Percentiles rank a stretch among this genome's conserved stretches.
Conservation (phyloP, 2,113 vertebrate genomes). For the Gnathonemus longibarbis region DNA sequence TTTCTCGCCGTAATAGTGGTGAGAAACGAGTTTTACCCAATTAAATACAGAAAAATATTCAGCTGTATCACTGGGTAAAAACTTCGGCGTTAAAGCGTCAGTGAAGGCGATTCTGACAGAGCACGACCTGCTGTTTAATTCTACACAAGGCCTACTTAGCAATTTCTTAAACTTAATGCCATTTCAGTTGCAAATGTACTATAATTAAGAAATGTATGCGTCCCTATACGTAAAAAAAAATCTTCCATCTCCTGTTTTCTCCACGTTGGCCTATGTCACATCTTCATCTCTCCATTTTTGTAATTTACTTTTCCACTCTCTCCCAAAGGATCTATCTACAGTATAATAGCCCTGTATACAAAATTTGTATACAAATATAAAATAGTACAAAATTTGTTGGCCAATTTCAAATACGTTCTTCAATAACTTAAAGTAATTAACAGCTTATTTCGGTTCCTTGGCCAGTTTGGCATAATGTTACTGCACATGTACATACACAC, state of each 20-base stretch:
- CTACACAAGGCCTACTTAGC: not conserved
- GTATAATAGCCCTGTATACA: not conserved
- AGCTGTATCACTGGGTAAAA: not conserved
- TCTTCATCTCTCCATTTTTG: not conserved
- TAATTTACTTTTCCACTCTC: not conserved
- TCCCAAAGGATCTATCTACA: not conserved
- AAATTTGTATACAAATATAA: not conserved
- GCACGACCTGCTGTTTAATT: not conserved
- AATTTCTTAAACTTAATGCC: not conserved
- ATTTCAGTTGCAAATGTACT: not conserved
- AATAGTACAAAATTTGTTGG: constrained; percentile 1
- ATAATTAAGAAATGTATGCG: not conserved
- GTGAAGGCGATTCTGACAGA: not conserved
- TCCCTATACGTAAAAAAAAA: not conserved
- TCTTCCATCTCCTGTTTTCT: not conserved
- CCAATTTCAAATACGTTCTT: not conserved
- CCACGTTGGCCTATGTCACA: not conserved
- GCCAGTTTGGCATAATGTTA: not conserved
- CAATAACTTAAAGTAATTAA: not conserved
- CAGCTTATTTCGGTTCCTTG: not conserved
- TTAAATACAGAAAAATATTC: not conserved
- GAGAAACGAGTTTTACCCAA: not conserved
- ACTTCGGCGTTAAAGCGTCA: not conserved
- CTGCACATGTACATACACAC: not conserved
- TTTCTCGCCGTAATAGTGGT: not conserved